Evolutionary conservation across 2,113 vertebrate species (phyloP).

Genomic region (Hyaena hyaena): DNA sequence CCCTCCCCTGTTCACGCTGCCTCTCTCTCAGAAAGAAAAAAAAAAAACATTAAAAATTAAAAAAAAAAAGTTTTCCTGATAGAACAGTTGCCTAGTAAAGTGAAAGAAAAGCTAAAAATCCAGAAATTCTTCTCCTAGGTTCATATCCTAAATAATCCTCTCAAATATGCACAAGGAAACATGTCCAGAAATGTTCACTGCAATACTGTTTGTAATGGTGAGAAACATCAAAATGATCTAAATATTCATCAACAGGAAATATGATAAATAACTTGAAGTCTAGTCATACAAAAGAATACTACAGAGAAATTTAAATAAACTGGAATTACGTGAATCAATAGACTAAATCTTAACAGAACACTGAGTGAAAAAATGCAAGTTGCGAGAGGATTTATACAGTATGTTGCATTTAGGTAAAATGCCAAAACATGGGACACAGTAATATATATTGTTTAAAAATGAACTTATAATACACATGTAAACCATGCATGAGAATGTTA

Average conservation of each 20-base stretch:
- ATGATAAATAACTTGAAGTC: constrained; percentile 13
- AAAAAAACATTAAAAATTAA: not conserved
- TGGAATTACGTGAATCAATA: not conserved
- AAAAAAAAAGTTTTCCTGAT: not conserved
- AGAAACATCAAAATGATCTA: not conserved
- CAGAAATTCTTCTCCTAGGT: not conserved
- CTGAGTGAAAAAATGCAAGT: not conserved
- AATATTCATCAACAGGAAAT: not conserved
- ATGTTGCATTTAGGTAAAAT: not conserved
- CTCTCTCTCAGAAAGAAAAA: too few relatives aligned
- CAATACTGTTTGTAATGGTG: not conserved
- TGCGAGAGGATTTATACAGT: not conserved
- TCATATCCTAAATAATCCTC: not conserved
- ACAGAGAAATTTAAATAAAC: constrained; percentile 22
- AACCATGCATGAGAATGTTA: not conserved
- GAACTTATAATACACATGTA: not conserved
- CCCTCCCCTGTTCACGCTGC: too few relatives aligned
- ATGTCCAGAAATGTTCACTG: not conserved
- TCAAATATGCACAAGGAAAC: not conserved
- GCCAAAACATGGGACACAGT: not conserved
- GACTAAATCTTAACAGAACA: not conserved
- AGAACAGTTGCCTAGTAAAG: not conserved
- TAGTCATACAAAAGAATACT: not conserved
- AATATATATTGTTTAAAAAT: not conserved
- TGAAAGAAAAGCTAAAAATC: not conserved